phyloP scores from a whole-genome alignment of 2,113 vertebrate species.

The Chloropsis hardwickii region DNA sequence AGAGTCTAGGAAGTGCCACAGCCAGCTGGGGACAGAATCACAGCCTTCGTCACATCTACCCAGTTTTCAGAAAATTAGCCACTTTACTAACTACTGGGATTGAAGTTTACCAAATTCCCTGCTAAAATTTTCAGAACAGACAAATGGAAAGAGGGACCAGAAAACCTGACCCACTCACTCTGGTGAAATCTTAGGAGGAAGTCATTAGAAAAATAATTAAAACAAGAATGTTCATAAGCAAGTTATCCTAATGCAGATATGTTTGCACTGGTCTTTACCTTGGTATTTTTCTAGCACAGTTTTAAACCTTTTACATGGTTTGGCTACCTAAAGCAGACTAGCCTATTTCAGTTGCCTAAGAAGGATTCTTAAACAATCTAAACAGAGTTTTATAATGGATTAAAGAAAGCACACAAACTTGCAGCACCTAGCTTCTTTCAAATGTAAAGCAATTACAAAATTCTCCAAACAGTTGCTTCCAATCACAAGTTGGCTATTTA shows the following conservation, averaged over 20 bases:
- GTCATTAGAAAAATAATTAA: background rate
- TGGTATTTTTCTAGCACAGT: background rate
- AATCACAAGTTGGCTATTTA: slow-evolving; percentile 1
- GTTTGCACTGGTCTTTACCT: background rate
- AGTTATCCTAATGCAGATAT: background rate
- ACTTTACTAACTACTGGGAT: background rate
- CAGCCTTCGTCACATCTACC: background rate
- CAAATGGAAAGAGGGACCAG: background rate
- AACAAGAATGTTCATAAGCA: background rate
- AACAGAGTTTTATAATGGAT: background rate
- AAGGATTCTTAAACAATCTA: background rate
- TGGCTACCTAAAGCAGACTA: background rate
- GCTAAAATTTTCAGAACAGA: background rate
- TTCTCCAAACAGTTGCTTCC: background rate
- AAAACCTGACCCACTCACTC: background rate
- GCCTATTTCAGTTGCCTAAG: background rate
- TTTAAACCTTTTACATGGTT: background rate
- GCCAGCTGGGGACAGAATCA: background rate
- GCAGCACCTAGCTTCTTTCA: background rate
- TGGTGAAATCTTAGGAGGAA: background rate
- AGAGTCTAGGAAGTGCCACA: background rate
- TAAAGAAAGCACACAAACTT: background rate
- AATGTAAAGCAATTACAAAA: background rate
- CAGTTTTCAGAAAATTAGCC: background rate
- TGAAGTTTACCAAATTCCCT: background rate